A percentile compares a stretch with the other conserved stretches of the same genome.
These are phyloP conservation scores for Chrysomela aeneicollis DNA, from an alignment of 2,888 invertebrate genomes.

Conservation along the genomic window DNA sequence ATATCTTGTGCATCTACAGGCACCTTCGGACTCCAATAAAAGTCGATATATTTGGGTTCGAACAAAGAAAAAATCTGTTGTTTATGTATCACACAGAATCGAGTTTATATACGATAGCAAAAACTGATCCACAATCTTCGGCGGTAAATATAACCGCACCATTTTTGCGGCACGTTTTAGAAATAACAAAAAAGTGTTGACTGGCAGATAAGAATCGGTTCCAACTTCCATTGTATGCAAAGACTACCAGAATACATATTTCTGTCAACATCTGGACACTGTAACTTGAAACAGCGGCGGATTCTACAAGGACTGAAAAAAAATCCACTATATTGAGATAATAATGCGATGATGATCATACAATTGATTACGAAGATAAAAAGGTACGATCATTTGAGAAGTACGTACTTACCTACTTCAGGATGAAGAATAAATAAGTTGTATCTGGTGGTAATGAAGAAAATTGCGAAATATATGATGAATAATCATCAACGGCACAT, in stretches of 20 bases:
- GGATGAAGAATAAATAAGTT: too few relatives aligned
- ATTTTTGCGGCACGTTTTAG: conserved; percentile 50
- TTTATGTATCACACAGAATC: neutral
- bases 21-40: too few relatives aligned
- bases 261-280: conserved; percentile 51
- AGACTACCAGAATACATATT: conserved; percentile 55
- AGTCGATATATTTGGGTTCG: too few relatives aligned
- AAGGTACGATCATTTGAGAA: too few relatives aligned
- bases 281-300: conserved; percentile 40
- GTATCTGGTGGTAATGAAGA: too few relatives aligned
- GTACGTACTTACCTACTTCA: too few relatives aligned
- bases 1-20: too few relatives aligned
- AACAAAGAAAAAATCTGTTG: neutral
- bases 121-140: conserved; percentile 38
- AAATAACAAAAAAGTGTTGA: conserved; percentile 57
- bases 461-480: too few relatives aligned
- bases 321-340: neutral
- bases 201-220: conserved; percentile 54
- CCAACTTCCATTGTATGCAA: conserved; percentile 57
- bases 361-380: too few relatives aligned
- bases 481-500: too few relatives aligned
- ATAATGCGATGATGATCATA: too few relatives aligned
- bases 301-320: neutral
- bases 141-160: conserved; percentile 42
- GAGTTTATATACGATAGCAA: neutral